Evolutionary conservation across 1,140 invertebrate genomes (phyloP), one percentile per base, ranked within the genome.

Genomic region (Anastrepha obliqua): DNA sequence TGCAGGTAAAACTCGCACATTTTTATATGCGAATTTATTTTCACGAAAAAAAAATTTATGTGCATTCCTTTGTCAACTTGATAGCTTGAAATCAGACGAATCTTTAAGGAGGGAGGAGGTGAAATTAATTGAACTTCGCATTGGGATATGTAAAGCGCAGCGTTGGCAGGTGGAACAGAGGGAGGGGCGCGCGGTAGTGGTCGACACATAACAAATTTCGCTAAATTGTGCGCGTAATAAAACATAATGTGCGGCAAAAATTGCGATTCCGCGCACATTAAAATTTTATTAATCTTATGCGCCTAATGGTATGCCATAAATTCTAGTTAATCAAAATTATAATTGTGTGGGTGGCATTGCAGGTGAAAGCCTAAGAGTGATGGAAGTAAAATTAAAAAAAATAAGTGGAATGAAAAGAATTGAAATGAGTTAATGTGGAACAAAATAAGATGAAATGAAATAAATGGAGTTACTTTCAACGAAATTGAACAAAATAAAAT

Each of bases 1-100:
- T 39, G 58, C 85, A 62, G 59, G 55, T 62, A 86, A 42, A 86
- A 17, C 51, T 86, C 85, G 70, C 87, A 88, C 87, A 88, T 88
- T 88, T 88, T 88, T 88, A 88, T 86, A 88, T 88, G 70, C 85
- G 85, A 88, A 86, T 88, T 86, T 88, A 88, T 86, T 78, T 86
- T 85, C 60, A 67, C 70, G 62, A 65, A 85, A 85, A 85, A 85
- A 39, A 86, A 88, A 88, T 88, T 88, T 86, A 88, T 88, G 85
- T 60, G 85, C 81, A 78, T 86, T 65, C 70, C 85, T 88, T 88
- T 88, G 87, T 88, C 87, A 88, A 55, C 47, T 81, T 81, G n/a
- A 81, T 81, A 42, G 51, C 44, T 2, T 13, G n/a, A 42, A 55
- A 58, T 5, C 74, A 13, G 2, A 81, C 7, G 8, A 2, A 2